A percentile compares a stretch with the other conserved stretches of the same genome.
phyloP scores from a whole-genome alignment of 2,888 invertebrate genomes.

The Monoplex corrugatus region DNA sequence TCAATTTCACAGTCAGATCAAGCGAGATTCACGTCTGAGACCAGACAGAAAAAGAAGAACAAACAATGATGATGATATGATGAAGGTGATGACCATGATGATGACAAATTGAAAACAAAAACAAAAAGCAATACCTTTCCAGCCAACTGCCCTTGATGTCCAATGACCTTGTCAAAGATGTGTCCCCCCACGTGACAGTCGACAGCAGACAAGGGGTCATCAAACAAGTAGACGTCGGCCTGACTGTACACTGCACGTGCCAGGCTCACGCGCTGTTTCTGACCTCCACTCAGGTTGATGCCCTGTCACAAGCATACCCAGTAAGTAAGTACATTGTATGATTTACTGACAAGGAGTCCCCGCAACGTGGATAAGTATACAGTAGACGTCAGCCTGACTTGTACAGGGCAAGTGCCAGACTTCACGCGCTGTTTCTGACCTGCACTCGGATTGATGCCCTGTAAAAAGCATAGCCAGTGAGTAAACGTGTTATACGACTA shows the following conservation, averaged over 20 bases:
- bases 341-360: too few relatives aligned
- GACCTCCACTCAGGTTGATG: slow-evolving; percentile 81
- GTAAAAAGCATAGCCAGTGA: too few relatives aligned
- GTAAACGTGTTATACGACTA: too few relatives aligned
- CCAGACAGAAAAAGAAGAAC: too few relatives aligned
- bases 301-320: slow-evolving; percentile 75
- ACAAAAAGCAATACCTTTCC: slow-evolving; percentile 78
- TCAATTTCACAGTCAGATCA: too few relatives aligned
- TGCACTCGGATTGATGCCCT: background rate
- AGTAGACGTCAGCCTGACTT: too few relatives aligned
- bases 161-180: slow-evolving; percentile 96
- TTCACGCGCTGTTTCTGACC: background rate
- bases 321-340: too few relatives aligned
- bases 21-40: too few relatives aligned
- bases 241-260: slow-evolving; percentile 81
- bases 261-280: slow-evolving; percentile 81
- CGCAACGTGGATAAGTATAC: too few relatives aligned
- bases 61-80: too few relatives aligned
- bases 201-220: slow-evolving; percentile 97
- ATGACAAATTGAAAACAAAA: background rate
- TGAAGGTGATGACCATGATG: too few relatives aligned
- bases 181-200: slow-evolving; percentile 99
- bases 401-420: background rate
- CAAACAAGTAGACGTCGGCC: slow-evolving; percentile 89
- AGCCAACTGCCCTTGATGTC: slow-evolving; percentile 85